These are phyloP conservation scores for Bathynomus jamesi DNA, from an alignment of 1,140 invertebrate genomes.

Conservation along the genomic window DNA sequence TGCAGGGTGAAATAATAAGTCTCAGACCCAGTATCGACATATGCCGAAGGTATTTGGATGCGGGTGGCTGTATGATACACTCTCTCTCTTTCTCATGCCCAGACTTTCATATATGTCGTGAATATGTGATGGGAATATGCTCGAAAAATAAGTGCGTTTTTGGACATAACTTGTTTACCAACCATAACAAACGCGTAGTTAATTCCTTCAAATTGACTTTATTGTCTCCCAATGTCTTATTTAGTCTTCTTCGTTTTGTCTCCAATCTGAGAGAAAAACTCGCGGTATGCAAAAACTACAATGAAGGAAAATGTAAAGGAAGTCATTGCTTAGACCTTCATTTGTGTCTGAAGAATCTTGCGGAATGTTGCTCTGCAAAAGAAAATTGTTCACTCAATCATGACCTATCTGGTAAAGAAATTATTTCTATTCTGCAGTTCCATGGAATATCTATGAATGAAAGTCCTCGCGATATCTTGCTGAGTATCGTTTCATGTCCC, in stretches of 20 bases:
- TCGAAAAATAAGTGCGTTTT: background rate
- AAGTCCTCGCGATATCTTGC: background rate
- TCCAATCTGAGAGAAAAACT: background rate
- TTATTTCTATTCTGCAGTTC: background rate
- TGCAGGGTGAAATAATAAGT: too few species aligned
- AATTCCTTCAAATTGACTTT: background rate
- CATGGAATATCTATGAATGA: background rate
- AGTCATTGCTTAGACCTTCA: background rate
- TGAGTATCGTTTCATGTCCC: background rate
- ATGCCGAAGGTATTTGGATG: too few species aligned
- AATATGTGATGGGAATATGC: background rate
- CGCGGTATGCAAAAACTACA: background rate
- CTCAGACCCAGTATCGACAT: too few species aligned
- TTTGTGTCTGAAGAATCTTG: background rate
- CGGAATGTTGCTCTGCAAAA: background rate
- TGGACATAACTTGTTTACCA: background rate
- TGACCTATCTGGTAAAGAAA: background rate
- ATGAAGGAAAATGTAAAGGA: background rate
- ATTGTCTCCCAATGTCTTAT: background rate
- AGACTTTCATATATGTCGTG: background rate
- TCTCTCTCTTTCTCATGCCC: too few species aligned
- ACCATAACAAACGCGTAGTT: background rate
- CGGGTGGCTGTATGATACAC: too few species aligned
- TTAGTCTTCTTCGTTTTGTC: background rate
- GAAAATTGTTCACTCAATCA: background rate